A percentile compares a stretch with the other conserved stretches of the same genome.
Evolutionary conservation across 35 echinoderm and acorn worm species (phyloP).

Genomic region (Stichopus chloronotus): DNA sequence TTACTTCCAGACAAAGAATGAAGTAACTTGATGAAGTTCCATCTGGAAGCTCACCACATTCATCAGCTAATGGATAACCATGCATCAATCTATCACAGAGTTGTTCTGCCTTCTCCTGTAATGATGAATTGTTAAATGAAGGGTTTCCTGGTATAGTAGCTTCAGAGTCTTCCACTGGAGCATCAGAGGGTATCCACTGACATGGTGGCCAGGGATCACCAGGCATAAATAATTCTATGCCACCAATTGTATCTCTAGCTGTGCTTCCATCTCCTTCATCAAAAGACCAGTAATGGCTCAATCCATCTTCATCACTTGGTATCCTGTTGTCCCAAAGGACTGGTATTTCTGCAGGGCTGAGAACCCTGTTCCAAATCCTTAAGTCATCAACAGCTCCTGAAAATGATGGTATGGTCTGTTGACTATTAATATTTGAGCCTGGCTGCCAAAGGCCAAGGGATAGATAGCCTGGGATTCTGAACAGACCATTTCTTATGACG

Average conservation of each 20-base stretch:
- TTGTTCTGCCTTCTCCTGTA: constrained; percentile 23
- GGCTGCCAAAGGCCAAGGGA: constrained; percentile 84
- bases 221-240: constrained; percentile 51
- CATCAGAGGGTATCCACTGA: constrained; percentile 83
- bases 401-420: constrained; percentile 66
- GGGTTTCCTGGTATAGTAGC: constrained; percentile 9
- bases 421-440: constrained; percentile 20
- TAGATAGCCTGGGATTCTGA: constrained; percentile 72
- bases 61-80: constrained; percentile 54
- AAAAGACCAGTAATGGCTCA: constrained; percentile 76
- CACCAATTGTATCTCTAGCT: constrained; percentile 61
- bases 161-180: constrained; percentile 33
- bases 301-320: constrained; percentile 19
- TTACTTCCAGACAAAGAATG: constrained; percentile 65
- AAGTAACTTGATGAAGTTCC: constrained; percentile 66
- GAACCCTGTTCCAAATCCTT: constrained; percentile 79
- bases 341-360: constrained; percentile 69
- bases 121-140: constrained; percentile 42
- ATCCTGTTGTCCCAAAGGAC: constrained; percentile 69
- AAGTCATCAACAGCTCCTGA: constrained; percentile 78
- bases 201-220: constrained; percentile 73
- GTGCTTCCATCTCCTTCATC: constrained; percentile 81
- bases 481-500: constrained; percentile 21
- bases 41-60: constrained; percentile 45
- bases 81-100: constrained; percentile 61